Evolutionary conservation across 2,113 vertebrate genomes (phyloP).

Genomic region (Paracanthobrama guichenoti): DNA sequence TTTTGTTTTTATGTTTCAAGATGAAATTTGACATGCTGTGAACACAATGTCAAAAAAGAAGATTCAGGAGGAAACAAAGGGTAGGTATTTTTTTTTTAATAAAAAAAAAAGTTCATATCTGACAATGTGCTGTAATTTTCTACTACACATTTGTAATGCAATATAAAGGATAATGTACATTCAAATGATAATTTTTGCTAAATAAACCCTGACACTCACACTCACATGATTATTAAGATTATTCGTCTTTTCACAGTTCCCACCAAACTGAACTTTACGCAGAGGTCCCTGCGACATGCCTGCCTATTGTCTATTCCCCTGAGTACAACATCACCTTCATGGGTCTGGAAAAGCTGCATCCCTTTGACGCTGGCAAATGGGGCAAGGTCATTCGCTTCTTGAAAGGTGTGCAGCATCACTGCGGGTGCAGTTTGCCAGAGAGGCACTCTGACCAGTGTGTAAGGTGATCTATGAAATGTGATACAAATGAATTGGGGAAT

Average conservation of each 20-base stretch:
- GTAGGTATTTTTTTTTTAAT: conserved; percentile 53
- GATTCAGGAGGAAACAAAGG: conserved; percentile 60
- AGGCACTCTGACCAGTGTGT: neutral
- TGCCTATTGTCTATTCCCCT: conserved; percentile 92
- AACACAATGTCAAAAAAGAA: conserved; percentile 71
- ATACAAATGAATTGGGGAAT: neutral
- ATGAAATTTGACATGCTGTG: conserved; percentile 63
- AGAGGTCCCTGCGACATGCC: conserved; percentile 72
- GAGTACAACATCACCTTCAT: conserved; percentile 96
- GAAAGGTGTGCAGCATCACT: conserved; percentile 80
- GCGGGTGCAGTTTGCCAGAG: neutral
- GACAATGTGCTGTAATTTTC: neutral
- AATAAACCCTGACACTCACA: neutral
- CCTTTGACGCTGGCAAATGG: conserved; percentile 95
- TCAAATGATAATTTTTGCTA: neutral
- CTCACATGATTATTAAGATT: neutral
- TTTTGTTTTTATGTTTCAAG: conserved; percentile 48
- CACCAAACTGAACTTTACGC: conserved; percentile 82
- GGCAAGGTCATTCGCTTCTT: conserved; percentile 92
- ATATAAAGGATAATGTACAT: neutral
- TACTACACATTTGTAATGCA: neutral
- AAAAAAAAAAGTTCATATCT: neutral
- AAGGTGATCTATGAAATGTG: conserved; percentile 12
- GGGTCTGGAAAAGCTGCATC: conserved; percentile 94
- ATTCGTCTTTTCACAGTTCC: conserved; percentile 69